Base-by-base conservation (phyloP, 2,888 invertebrate species). In the Stenurella melanura region DNA sequence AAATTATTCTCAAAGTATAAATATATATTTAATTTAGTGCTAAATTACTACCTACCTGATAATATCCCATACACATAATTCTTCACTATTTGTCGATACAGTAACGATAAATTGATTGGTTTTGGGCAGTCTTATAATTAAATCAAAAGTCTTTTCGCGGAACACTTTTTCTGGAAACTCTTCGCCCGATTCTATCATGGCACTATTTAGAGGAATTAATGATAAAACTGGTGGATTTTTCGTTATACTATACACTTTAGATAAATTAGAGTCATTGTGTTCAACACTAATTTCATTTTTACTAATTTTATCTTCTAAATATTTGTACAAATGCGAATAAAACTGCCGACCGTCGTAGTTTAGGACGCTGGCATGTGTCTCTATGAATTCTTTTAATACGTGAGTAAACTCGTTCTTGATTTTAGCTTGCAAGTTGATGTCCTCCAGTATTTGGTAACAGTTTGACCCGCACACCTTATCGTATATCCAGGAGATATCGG, bases 291-390 rank as follows among this genome's bases (percentile, higher is more conserved):
- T 77, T 77, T 85, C 86, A 21, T 83, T 84, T 75, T 86, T 87
- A 88, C 88, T 75, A 74, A 84, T 79, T 80, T 88, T 88, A 21
- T 88, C 88, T 79, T 90, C 89, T 75, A 92, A 83, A 86, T 90
- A 92, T 82, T 88, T 90, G 86, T 90, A 92, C 79, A 94, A 89
- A 79, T 96, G 93, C 3, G 96, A 93, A 84, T 94, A 95, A 85
- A 97, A 93, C 89, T 97, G 97, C 85, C 94, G 91, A 42, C 96
- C 95, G 87, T 97, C 96, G 83, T 95, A 95, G 85, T 93, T 94
- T 72, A 97, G 90, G 17, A 95, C 94, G 84, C 92, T 92, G 6
- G 94, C 92, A 83, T 95, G 93, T 0, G 92, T 91, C 88, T 94
- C 94, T 76, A 97, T 91, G 77, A 95, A 93, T 80, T 94, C 93